Percentiles rank a stretch among this genome's conserved stretches.
Conservation (phyloP, 2,888 invertebrate genomes). For the Clivina fossor region DNA sequence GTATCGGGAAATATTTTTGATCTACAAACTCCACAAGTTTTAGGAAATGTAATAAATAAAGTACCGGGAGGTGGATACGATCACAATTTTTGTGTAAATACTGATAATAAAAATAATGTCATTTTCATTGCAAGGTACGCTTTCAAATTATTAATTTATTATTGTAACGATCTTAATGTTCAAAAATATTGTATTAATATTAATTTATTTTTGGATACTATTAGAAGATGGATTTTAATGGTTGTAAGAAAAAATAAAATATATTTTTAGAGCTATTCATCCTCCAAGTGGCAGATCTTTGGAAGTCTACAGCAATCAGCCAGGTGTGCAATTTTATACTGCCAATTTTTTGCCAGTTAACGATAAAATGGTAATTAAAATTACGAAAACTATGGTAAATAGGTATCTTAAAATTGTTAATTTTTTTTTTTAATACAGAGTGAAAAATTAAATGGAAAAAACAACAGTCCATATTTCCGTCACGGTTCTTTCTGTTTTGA, state of each 20-base stretch:
- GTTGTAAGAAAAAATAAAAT: neutral
- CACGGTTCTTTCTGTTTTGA: slow-evolving; percentile 86
- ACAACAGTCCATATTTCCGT: slow-evolving; percentile 66
- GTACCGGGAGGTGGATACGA: slow-evolving; percentile 77
- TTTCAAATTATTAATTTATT: neutral
- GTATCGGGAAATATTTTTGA: slow-evolving; percentile 76
- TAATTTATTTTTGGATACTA: too few relatives aligned
- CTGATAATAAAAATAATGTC: slow-evolving; percentile 49
- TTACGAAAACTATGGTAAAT: too few relatives aligned
- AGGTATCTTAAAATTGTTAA: slow-evolving; percentile 5
- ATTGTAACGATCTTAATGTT: neutral
- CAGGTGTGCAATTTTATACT: slow-evolving; percentile 90
- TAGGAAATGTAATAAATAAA: slow-evolving; percentile 68
- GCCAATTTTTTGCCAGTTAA: slow-evolving; percentile 68
- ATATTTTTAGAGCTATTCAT: slow-evolving; percentile 52
- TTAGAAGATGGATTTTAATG: too few relatives aligned
- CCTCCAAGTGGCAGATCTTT: slow-evolving; percentile 70
- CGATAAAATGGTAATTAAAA: slow-evolving; percentile 23
- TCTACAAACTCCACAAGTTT: slow-evolving; percentile 58
- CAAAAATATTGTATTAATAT: too few relatives aligned
- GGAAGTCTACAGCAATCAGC: slow-evolving; percentile 83
- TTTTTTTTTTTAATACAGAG: slow-evolving; percentile 33
- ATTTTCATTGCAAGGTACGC: slow-evolving; percentile 20
- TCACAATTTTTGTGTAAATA: slow-evolving; percentile 76
- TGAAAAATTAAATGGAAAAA: slow-evolving; percentile 64